Evolutionary conservation across 1,140 invertebrate genomes (phyloP), one percentile per base, ranked within the genome.

Genomic region (Onthophagus taurus): DNA sequence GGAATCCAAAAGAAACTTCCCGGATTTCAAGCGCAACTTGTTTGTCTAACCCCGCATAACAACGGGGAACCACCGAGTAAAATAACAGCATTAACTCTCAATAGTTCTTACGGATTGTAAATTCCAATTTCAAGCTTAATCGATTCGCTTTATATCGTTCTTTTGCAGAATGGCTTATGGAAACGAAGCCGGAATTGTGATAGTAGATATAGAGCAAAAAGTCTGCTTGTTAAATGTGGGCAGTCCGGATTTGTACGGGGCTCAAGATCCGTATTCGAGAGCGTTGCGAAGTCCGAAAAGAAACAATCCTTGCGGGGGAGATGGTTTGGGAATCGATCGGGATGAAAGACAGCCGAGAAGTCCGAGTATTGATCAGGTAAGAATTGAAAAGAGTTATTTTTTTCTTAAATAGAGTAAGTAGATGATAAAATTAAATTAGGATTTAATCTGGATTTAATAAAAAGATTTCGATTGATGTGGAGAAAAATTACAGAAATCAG

Each of bases 81-180:
- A 59, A 87, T 97, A 42, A 85, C 89, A 44, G 82, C 89, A 45
- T 77, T 98, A 55, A 83, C 84, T 55, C 75, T 98, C 60, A 97
- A 97, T 68, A 95, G 94, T 51, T 89, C 87, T 18, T 96, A 94
- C 71, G 92, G 92, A 64, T 72, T 99, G 91, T 96, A 74, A 89
- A 89, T 85, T 23, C 6, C 4, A n/a, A 1, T 8, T 11, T 2
- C 12, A 39, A 24, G 24, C 11, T 26, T 11, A 26, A 26, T 26
- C 6, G 8, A 46, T 37, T 17, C 21, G 24, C 13, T 29, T 13
- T 2, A 29, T 9, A 23, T 12, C 29, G 11, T 29, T 2, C n/a
- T 36, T 18, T 64, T 70, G 26, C 69, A 96, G 93, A 61, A 77
- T 98, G 78, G 87, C 92, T 50, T 97, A 96, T 73, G 94, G 94